Percentiles rank a stretch among this genome's conserved stretches.
Conservation (phyloP, 2,797 vertebrate species). For the Myotis vivesi region DNA sequence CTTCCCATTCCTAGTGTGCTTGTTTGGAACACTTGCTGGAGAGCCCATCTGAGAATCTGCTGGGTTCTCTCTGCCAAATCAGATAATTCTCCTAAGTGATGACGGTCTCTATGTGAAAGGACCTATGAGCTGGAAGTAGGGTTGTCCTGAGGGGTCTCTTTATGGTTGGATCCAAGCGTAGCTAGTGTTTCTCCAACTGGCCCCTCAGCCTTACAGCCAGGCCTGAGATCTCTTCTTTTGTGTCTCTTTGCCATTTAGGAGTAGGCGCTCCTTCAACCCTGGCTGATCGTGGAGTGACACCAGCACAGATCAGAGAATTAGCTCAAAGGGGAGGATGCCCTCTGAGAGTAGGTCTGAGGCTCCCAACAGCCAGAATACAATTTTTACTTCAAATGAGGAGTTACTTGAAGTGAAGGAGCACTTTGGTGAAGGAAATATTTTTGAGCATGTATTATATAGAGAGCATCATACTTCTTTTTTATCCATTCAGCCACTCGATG, state of each 20-base stretch:
- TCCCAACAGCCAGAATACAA: not conserved
- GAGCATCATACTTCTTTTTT: not conserved
- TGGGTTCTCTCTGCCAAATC: not conserved
- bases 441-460: not conserved
- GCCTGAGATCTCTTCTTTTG: not conserved
- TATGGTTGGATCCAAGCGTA: not conserved
- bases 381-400: not conserved
- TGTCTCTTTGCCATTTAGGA: not conserved
- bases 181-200: not conserved
- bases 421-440: not conserved
- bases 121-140: not conserved
- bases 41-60: not conserved
- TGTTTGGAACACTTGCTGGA: not conserved
- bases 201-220: not conserved
- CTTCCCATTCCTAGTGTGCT: not conserved
- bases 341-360: not conserved
- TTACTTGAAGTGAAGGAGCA: not conserved
- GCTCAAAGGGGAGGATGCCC: not conserved
- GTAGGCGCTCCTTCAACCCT: not conserved
- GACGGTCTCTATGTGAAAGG: not conserved
- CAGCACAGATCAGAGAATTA: not conserved
- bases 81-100: not conserved
- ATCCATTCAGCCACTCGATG: too few relatives aligned
- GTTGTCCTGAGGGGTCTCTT: not conserved
- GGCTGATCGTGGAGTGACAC: not conserved